A percentile compares a stretch with the other conserved stretches of the same genome.
These are phyloP conservation scores for Eilema sororculum DNA, from an alignment of 2,888 invertebrate genomes.

Conservation along the genomic window DNA sequence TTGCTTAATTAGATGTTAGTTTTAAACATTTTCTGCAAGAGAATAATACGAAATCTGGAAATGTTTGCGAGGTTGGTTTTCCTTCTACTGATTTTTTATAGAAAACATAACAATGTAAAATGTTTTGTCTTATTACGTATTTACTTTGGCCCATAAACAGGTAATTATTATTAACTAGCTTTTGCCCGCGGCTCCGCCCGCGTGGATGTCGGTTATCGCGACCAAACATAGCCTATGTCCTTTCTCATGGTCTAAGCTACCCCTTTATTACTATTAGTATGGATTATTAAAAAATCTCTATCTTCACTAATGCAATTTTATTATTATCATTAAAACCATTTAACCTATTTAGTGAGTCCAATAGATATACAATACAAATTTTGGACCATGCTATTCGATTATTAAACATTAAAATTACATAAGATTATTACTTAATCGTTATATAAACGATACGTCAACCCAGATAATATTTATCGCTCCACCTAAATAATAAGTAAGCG, in stretches of 20 bases:
- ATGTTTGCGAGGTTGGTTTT: neutral
- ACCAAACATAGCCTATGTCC: too few species aligned
- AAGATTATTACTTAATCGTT: conserved; percentile 1
- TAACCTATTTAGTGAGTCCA: neutral
- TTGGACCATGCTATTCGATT: neutral
- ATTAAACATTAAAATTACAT: neutral
- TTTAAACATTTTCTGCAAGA: neutral
- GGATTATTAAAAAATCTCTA: neutral
- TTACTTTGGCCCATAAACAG: too few species aligned
- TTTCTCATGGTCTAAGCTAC: too few species aligned
- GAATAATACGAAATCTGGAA: neutral
- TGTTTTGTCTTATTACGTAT: too few species aligned
- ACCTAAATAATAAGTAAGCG: neutral
- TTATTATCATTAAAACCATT: neutral
- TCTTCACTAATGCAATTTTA: neutral
- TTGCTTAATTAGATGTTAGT: neutral
- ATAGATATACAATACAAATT: neutral
- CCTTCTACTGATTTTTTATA: neutral
- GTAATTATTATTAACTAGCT: neutral
- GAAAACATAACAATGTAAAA: neutral
- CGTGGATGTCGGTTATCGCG: too few species aligned
- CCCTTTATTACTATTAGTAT: neutral
- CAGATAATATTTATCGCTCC: neutral
- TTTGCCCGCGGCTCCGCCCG: too few species aligned
- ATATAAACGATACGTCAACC: neutral